phyloP scores from a whole-genome alignment of 2,797 vertebrate species.

The Hippocampus kuda region DNA sequence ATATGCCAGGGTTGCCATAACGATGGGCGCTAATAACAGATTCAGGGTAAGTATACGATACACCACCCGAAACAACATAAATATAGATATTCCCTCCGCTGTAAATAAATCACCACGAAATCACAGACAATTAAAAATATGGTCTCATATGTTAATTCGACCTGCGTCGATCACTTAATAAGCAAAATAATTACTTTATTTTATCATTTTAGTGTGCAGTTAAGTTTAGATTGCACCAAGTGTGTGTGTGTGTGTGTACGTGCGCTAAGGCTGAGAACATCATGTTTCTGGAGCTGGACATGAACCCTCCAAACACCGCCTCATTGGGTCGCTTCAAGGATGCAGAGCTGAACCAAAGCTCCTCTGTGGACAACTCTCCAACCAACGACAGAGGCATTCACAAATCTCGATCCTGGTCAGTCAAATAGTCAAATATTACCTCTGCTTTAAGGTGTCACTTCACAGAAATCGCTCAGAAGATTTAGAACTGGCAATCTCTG shows the following conservation, averaged over 20 bases:
- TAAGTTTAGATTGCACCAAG: too few species aligned
- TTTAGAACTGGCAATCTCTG: neutral
- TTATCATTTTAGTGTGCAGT: too few species aligned
- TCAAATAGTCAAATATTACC: neutral
- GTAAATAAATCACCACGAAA: too few species aligned
- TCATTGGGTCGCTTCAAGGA: slow-evolving; percentile 65
- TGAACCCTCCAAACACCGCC: slow-evolving; percentile 76
- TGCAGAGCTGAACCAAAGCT: slow-evolving; percentile 65
- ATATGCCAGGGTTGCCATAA: slow-evolving; percentile 84
- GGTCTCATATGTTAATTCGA: too few species aligned
- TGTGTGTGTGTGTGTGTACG: neutral
- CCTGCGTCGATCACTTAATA: too few species aligned
- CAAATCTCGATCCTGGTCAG: slow-evolving; percentile 86
- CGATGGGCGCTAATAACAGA: slow-evolving; percentile 81
- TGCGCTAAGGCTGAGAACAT: slow-evolving; percentile 86
- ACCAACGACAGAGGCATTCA: slow-evolving; percentile 73
- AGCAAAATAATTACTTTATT: too few species aligned
- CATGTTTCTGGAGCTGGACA: slow-evolving; percentile 87
- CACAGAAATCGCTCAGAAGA: neutral
- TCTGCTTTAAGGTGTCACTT: neutral
- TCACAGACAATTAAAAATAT: too few species aligned
- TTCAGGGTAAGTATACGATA: slow-evolving; percentile 71
- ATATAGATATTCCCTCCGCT: too few species aligned
- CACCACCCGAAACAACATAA: too few species aligned
- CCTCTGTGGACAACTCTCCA: slow-evolving; percentile 67